These are phyloP conservation scores for Meriones psammophilus DNA, from an alignment of 2,797 vertebrate genomes.

Conservation along the genomic window DNA sequence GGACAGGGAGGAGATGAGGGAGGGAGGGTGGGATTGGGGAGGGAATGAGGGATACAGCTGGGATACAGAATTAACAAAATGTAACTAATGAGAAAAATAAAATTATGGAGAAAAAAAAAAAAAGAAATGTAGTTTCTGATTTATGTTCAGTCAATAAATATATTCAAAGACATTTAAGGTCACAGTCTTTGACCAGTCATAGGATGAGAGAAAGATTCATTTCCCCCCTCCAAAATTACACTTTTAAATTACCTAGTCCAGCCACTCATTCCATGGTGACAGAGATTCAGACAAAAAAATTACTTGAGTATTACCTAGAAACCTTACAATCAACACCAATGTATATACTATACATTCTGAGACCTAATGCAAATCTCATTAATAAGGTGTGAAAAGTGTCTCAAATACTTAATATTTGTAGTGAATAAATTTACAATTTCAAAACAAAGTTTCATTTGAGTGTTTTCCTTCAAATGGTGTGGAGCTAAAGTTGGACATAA, in stretches of 20 bases:
- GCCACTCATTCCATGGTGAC: neutral
- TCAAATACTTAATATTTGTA: neutral
- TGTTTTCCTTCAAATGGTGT: neutral
- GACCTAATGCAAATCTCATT: neutral
- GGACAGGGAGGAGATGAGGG: no score
- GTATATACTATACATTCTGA: conserved; percentile 25
- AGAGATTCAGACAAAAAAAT: neutral
- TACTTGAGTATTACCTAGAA: neutral
- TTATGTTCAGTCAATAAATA: conserved; percentile 57
- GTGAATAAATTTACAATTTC: conserved; percentile 6
- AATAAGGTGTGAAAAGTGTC: neutral
- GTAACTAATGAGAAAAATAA: no score
- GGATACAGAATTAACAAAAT: no score
- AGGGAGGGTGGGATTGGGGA: no score
- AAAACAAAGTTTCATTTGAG: neutral
- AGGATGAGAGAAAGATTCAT: conserved; percentile 25
- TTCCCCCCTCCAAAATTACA: neutral
- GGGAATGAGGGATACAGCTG: no score
- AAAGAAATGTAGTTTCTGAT: conserved; percentile 30
- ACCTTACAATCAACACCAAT: neutral
- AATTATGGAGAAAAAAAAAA: no score
- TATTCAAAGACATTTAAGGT: neutral
- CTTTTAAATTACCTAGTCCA: conserved; percentile 22
- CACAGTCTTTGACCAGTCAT: neutral
- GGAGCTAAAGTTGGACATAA: conserved; percentile 44